These are phyloP conservation scores for Himalopsyche anomala DNA, from an alignment of 2,888 invertebrate species.

Conservation along the genomic window DNA sequence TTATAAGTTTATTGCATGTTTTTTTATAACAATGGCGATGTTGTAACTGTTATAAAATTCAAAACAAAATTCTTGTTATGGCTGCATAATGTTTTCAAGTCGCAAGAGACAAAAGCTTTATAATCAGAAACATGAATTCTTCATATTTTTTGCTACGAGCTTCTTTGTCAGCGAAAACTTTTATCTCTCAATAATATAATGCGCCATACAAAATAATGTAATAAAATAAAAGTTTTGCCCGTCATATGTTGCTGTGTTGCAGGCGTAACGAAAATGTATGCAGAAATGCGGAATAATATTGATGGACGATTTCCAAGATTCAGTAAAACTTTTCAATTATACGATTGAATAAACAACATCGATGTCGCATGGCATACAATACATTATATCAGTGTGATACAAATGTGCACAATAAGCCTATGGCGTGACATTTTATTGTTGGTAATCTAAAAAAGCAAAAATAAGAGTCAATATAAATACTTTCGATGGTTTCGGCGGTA, in stretches of 20 bases:
- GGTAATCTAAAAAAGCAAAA: no score
- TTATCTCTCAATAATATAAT: constrained; percentile 37
- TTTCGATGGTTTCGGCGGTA: no score
- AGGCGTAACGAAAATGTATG: no score
- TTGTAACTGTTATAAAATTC: constrained; percentile 16
- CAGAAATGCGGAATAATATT: no score
- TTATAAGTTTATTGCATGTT: background rate
- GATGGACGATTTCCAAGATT: no score
- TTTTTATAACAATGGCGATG: constrained; percentile 19
- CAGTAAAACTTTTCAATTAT: no score
- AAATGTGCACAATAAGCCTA: no score
- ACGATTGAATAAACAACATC: no score
- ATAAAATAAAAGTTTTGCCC: background rate
- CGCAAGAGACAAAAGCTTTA: constrained; percentile 23
- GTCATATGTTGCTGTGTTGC: constrained; percentile 5
- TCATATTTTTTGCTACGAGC: constrained; percentile 23
- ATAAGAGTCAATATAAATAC: no score
- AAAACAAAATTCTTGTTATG: constrained; percentile 1
- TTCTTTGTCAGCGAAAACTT: constrained; percentile 40
- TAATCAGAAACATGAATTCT: constrained; percentile 32
- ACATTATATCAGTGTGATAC: no score
- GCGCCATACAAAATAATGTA: constrained; percentile 10
- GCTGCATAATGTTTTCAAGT: background rate
- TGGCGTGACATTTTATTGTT: no score
- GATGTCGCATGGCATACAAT: no score